Percentiles rank a stretch among this genome's conserved stretches.
Evolutionary conservation across 2,113 vertebrate genomes (phyloP).

Genomic region (Corynorhinus townsendii): DNA sequence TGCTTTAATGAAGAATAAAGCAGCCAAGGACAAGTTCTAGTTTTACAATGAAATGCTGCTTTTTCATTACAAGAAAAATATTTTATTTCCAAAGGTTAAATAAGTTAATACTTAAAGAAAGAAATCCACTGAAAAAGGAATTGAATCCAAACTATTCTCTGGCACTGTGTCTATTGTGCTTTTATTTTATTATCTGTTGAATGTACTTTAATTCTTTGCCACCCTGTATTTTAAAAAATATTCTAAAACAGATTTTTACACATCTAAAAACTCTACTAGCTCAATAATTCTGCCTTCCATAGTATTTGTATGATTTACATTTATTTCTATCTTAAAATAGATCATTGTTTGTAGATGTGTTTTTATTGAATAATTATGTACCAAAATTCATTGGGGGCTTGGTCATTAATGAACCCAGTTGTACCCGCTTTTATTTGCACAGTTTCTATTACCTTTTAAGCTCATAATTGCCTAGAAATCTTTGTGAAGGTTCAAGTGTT

Average conservation of each 20-base stretch:
- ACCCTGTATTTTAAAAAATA: neutral
- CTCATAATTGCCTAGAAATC: neutral
- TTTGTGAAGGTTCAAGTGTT: neutral
- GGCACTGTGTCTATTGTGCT: neutral
- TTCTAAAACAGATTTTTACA: neutral
- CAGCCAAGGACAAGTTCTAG: slow-evolving; percentile 15
- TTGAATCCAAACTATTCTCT: neutral
- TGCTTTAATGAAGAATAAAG: neutral
- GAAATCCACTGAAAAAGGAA: slow-evolving; percentile 11
- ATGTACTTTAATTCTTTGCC: neutral
- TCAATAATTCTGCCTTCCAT: neutral
- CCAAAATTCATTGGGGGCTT: neutral
- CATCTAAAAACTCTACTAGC: neutral
- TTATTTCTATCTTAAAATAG: slow-evolving; percentile 13
- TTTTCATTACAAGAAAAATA: slow-evolving; percentile 39
- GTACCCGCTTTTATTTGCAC: neutral
- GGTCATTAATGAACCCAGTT: neutral
- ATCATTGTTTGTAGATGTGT: neutral
- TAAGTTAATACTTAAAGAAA: slow-evolving; percentile 19
- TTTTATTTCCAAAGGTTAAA: slow-evolving; percentile 44
- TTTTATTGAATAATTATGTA: neutral
- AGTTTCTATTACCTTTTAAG: neutral
- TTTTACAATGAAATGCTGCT: slow-evolving; percentile 45
- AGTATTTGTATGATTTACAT: neutral
- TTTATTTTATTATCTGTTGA: slow-evolving; percentile 9